These are phyloP conservation scores for Latrodectus hesperus DNA, from an alignment of 2,888 invertebrate species.

Conservation along the genomic window DNA sequence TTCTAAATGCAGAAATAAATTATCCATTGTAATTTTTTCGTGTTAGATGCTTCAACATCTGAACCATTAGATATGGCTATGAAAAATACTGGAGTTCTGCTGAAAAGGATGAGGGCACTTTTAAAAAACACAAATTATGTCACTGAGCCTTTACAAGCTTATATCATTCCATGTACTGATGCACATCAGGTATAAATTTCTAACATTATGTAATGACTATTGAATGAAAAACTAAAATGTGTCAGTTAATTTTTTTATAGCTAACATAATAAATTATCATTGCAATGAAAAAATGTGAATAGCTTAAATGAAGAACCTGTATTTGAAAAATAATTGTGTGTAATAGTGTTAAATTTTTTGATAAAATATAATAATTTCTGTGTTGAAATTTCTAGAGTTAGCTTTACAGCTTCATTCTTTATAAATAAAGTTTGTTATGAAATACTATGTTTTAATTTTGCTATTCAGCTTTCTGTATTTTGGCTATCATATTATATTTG, in stretches of 20 bases:
- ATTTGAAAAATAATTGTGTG: too few relatives aligned
- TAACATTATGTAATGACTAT: too few relatives aligned
- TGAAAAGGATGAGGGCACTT: conserved; percentile 78
- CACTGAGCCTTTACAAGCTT: conserved; percentile 80
- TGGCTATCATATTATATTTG: background rate
- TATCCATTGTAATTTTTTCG: background rate
- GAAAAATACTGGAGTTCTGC: conserved; percentile 71
- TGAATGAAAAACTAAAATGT: too few relatives aligned
- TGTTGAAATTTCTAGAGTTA: too few relatives aligned
- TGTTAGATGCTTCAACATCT: conserved; percentile 66
- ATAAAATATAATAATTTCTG: too few relatives aligned
- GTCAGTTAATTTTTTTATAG: too few relatives aligned
- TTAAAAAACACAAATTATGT: conserved; percentile 79
- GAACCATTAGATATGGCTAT: conserved; percentile 70
- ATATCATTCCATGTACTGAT: conserved; percentile 88
- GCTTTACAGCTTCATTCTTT: too few relatives aligned
- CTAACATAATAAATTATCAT: too few relatives aligned
- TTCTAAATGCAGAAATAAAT: background rate
- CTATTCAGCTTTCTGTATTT: background rate
- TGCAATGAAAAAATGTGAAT: too few relatives aligned
- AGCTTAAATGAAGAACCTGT: too few relatives aligned
- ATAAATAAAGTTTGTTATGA: background rate
- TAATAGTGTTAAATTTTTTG: too few relatives aligned
- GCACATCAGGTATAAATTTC: conserved; percentile 82
- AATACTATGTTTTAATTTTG: background rate